Evolutionary conservation across 2,113 vertebrate species (phyloP).

Genomic region (Albula glossodonta): DNA sequence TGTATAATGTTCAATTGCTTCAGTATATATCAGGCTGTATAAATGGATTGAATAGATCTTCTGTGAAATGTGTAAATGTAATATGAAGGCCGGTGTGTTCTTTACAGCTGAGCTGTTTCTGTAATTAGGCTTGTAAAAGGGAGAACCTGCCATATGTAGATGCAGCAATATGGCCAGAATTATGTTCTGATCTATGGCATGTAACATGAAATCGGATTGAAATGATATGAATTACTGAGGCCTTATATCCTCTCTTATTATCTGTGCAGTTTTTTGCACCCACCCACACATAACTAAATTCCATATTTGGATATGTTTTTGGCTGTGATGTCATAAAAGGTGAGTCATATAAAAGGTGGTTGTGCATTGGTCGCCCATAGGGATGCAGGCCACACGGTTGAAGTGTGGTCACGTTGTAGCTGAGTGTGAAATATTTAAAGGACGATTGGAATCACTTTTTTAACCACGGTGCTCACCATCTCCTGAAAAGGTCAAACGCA

Average conservation of each 20-base stretch:
- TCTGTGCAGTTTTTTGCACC: not conserved
- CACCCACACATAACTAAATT: not conserved
- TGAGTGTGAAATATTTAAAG: not conserved
- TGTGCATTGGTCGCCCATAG: slow-evolving; percentile 30
- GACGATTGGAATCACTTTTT: slow-evolving; percentile 21
- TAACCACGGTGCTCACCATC: slow-evolving; percentile 16
- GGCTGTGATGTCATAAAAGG: too few species aligned
- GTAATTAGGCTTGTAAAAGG: not conserved
- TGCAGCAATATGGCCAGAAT: too few species aligned
- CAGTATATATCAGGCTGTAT: too few species aligned
- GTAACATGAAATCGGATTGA: too few species aligned
- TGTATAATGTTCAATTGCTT: too few species aligned
- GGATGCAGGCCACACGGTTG: slow-evolving; percentile 34
- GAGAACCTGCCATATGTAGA: not conserved
- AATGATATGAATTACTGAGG: too few species aligned
- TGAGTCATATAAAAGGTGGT: too few species aligned
- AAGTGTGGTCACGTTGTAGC: slow-evolving; percentile 26
- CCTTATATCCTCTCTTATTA: too few species aligned
- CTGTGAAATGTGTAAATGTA: too few species aligned
- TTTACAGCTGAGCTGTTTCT: not conserved
- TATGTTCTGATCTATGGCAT: not conserved
- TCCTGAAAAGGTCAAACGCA: slow-evolving; percentile 22
- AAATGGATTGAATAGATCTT: too few species aligned
- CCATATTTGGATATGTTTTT: not conserved
- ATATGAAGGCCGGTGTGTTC: too few species aligned